phyloP scores from a whole-genome alignment of 2,888 invertebrate species.

The Lasioglossum vierecki region DNA sequence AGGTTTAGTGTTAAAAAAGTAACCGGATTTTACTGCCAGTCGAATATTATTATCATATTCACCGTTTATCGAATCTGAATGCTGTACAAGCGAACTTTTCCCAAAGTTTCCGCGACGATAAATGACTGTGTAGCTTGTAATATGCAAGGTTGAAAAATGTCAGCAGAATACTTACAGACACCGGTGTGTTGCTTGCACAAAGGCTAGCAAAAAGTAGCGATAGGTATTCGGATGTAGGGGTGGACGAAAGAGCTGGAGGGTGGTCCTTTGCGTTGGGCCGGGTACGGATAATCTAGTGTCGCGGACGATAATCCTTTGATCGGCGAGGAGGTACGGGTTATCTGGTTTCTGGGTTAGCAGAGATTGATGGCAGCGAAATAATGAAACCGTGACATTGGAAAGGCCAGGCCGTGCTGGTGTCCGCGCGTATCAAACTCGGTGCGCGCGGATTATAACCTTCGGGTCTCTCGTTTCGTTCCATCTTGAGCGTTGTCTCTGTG shows the following conservation, averaged over 20 bases:
- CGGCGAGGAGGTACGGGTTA: conserved; percentile 25
- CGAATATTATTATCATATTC: no score
- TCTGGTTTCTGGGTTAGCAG: conserved; percentile 39
- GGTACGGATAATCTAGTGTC: neutral
- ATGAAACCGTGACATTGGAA: conserved; percentile 30
- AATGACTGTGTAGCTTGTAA: no score
- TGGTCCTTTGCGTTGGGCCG: neutral
- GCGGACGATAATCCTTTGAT: conserved; percentile 35
- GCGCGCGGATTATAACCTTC: neutral
- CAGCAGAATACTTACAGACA: no score
- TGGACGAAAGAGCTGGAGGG: neutral
- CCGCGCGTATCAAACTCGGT: neutral
- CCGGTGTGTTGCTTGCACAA: neutral
- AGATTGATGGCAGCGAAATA: conserved; percentile 25
- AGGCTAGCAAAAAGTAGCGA: neutral
- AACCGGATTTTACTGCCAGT: no score
- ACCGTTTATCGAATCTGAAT: no score
- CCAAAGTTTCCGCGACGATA: no score
- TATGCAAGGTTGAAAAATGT: no score
- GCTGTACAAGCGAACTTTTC: no score
- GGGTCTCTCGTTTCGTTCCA: neutral
- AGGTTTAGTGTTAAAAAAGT: no score
- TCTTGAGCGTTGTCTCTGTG: neutral
- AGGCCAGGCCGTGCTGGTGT: neutral
- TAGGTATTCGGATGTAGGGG: neutral